These are phyloP conservation scores for Cheilosia grossa DNA, from an alignment of 2,888 invertebrate genomes.

Conservation along the genomic window DNA sequence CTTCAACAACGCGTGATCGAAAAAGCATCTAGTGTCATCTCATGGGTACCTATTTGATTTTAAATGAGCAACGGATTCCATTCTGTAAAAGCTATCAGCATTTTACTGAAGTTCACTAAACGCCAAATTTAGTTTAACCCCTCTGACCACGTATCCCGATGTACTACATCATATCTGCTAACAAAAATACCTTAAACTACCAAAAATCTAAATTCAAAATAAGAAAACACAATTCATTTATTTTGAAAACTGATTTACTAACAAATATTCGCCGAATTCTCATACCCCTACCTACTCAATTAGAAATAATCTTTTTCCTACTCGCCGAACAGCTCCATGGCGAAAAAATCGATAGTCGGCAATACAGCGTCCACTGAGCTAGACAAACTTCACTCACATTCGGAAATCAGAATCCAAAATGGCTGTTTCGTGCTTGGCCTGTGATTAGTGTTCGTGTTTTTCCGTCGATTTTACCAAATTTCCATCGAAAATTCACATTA, in stretches of 20 bases:
- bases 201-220: no score
- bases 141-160: no score
- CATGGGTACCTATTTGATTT: no score
- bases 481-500: neutral
- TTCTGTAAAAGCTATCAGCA: no score
- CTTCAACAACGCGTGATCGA: no score
- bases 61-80: no score
- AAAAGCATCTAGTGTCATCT: no score
- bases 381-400: constrained; percentile 30
- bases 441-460: constrained; percentile 8
- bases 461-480: constrained; percentile 24
- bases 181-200: no score
- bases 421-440: constrained; percentile 53
- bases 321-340: constrained; percentile 26
- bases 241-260: neutral
- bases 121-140: no score
- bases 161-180: no score
- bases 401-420: constrained; percentile 60
- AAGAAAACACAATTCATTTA: neutral
- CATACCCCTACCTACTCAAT: neutral
- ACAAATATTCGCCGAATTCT: neutral
- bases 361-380: constrained; percentile 6
- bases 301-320: neutral
- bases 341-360: constrained; percentile 57
- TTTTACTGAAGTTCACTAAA: no score